phyloP scores from a whole-genome alignment of 2,888 invertebrate species.

The Parnassius mnemosyne region DNA sequence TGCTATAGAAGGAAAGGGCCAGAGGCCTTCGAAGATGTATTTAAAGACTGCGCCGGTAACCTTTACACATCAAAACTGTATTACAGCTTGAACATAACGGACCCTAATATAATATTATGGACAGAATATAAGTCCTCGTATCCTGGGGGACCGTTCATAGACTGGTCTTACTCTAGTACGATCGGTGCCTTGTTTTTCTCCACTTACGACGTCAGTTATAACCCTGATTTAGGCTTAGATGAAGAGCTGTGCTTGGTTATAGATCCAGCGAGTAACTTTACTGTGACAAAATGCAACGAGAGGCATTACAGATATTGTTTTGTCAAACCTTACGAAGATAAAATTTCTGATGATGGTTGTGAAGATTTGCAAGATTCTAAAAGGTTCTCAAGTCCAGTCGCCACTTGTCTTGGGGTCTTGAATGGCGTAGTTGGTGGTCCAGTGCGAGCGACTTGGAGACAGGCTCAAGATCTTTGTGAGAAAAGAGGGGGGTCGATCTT shows the following conservation, averaged over 20 bases:
- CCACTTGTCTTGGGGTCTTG: conserved; percentile 55
- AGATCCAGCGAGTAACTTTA: conserved; percentile 52
- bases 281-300: conserved; percentile 57
- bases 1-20: conserved; percentile 65
- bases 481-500: conserved; percentile 54
- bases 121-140: conserved; percentile 66
- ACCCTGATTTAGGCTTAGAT: conserved; percentile 40
- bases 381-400: conserved; percentile 57
- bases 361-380: conserved; percentile 40
- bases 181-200: conserved; percentile 47
- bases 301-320: conserved; percentile 65
- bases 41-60: conserved; percentile 63
- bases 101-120: conserved; percentile 56
- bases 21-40: conserved; percentile 59
- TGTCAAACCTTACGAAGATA: conserved; percentile 51
- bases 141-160: conserved; percentile 66
- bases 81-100: conserved; percentile 47
- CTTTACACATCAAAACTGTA: conserved; percentile 54
- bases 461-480: conserved; percentile 54
- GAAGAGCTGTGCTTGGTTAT: conserved; percentile 61
- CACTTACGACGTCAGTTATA: conserved; percentile 48
- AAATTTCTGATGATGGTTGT: conserved; percentile 47
- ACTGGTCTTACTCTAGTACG: conserved; percentile 58
- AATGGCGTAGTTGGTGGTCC: conserved; percentile 49
- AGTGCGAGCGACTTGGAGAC: conserved; percentile 65